Evolutionary conservation across 2,797 vertebrate species (phyloP), one percentile per base, ranked within the genome.

Genomic region (Poeciliopsis infans): DNA sequence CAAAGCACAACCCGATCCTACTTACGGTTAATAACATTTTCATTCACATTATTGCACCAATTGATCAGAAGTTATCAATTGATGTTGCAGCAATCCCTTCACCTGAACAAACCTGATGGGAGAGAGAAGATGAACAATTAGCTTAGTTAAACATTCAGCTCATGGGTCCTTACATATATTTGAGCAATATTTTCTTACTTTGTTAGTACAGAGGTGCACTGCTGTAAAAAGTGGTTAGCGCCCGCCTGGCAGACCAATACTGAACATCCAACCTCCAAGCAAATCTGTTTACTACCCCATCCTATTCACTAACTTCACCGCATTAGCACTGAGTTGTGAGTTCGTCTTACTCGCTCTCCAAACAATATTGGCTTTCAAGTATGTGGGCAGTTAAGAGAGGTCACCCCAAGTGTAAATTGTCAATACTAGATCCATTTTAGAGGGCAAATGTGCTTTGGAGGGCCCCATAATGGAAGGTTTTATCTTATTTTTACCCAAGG

Each of bases 331-430:
- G 75, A 82, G 91, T 80, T 87, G 83, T 80, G 39, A 76, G 85
- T 76, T 91, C 80, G 83, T 64, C 83, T 77, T 81, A 75, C 90
- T 90, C 85, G 72, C 86, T 86, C 87, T 84, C 89, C 87, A 87
- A 92, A 93, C 88, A 90, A 86, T 92, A 92, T 93, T 93, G 91
- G 92, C 92, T 91, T 89, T 90, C 91, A 91, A 93, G 92, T 90
- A 91, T 89, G 92, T 93, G 89, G 90, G 92, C 92, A 94, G 91
- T 91, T 94, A 91, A 84, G 87, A 95, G 95, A 95, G 95, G 95
- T 96, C 94, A 94, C 83, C 91, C 86, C 87, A 90, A 95, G 94
- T 96, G 95, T 95, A 95, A 95, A 95, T 95, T 93, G 93, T 94
- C 95, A 95, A 95, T 95, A 93, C 76, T 87, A 88, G 91, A 95